Conservation (phyloP, 2,888 invertebrate species). For the Parnassius orleans region DNA sequence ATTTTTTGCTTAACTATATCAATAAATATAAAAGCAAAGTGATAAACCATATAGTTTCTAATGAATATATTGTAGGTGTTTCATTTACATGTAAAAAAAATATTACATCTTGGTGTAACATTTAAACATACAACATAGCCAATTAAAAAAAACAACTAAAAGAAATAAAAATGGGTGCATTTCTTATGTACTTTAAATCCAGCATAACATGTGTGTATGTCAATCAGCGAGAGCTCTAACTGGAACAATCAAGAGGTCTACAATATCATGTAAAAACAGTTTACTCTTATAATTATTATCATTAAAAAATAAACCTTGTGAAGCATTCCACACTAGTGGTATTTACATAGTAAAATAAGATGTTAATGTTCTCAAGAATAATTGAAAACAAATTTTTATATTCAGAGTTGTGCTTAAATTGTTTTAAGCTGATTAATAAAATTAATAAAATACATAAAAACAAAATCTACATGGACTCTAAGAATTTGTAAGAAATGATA, state of each 20-base stretch:
- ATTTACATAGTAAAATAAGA: slow-evolving; percentile 5
- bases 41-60: slow-evolving; percentile 17
- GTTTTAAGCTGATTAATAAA: too few species aligned
- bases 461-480: too few species aligned
- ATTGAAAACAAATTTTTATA: too few species aligned
- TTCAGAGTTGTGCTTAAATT: too few species aligned
- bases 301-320: slow-evolving; percentile 8
- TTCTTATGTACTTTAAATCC: neutral
- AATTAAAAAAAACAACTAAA: neutral
- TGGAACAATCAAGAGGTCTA: neutral
- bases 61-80: slow-evolving; percentile 22
- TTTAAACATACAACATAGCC: neutral
- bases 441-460: too few species aligned
- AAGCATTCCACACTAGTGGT: slow-evolving; percentile 2
- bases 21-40: slow-evolving; percentile 3
- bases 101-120: slow-evolving; percentile 13
- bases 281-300: slow-evolving; percentile 6
- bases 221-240: too few species aligned
- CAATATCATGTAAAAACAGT: neutral
- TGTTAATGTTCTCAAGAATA: too few species aligned
- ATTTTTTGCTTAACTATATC: too few species aligned
- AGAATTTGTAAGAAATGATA: too few species aligned
- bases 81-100: slow-evolving; percentile 13
- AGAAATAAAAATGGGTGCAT: neutral
- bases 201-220: too few species aligned